Evolutionary conservation across 2,888 invertebrate genomes (phyloP).

Genomic region (Drosophila meridiana): DNA sequence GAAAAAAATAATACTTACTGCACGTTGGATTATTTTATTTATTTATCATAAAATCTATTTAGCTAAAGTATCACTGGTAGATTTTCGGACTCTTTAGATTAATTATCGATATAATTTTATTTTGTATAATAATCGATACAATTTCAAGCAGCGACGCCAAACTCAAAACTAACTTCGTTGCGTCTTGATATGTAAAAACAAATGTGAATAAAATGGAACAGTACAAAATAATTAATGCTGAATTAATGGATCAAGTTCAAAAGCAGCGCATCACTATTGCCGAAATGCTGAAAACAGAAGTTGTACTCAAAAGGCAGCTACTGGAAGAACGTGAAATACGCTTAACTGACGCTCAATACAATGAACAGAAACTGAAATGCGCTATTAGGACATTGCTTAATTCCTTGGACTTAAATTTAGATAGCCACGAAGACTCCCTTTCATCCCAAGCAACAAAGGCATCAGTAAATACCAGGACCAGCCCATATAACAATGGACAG

Average conservation of each 20-base stretch:
- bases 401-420: slow-evolving; percentile 20
- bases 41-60: neutral
- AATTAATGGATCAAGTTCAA: slow-evolving; percentile 41
- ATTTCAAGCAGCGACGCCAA: slow-evolving; percentile 37
- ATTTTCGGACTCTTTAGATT: neutral
- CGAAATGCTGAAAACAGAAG: slow-evolving; percentile 13
- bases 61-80: neutral
- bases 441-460: neutral
- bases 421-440: neutral
- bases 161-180: slow-evolving; percentile 33
- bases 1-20: no score
- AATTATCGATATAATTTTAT: neutral
- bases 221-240: slow-evolving; percentile 27
- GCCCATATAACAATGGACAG: neutral
- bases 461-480: slow-evolving; percentile 2
- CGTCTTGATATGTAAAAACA: neutral
- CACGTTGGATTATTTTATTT: neutral
- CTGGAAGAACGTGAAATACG: slow-evolving; percentile 41
- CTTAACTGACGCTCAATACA: slow-evolving; percentile 23
- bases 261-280: slow-evolving; percentile 30
- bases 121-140: slow-evolving; percentile 19
- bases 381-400: slow-evolving; percentile 30
- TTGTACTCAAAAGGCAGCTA: slow-evolving; percentile 29
- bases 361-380: slow-evolving; percentile 37
- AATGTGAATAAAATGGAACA: slow-evolving; percentile 47